Base-by-base conservation (phyloP, 2,113 vertebrate genomes). In the Bombycilla garrulus region DNA sequence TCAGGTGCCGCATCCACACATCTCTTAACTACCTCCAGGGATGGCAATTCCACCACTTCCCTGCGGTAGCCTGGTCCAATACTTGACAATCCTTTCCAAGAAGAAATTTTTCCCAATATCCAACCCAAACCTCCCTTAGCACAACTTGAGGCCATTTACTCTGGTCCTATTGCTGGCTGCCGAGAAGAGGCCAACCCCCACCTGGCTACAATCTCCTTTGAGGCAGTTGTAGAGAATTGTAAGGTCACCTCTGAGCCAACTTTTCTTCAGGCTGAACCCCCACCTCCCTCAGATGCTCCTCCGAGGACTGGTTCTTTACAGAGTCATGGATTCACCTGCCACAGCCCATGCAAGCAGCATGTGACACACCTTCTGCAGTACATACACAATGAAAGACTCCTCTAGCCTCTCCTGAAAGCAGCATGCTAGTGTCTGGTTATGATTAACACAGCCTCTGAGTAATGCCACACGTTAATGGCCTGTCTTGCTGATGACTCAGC, bases 371-470 rank as follows among this genome's bases (percentile, higher is more conserved):
- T 58, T 26, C 61, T 61, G 17, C n/a, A 50, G 71, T 9, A 50
- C 60, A 61, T 1, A 10, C 29, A 57, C 33, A 26, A 35, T 14
- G 23, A 0, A 36, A 81, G 64, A 23, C 58, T 90, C 60, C 38
- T 90, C 65, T 42, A 19, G 61, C 19, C 64, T 23, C 89, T 86
- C 60, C 57, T 89, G 90, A 91, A 92, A 69, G 42, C 64, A 74
- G 67, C 29, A 28, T 28, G 42, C 25, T 57, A 18, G 44, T 16
- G 26, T 86, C 89, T 96, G 86, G 57, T 91, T 88, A 18, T 80
- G 76, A 94, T 94, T 90, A 88, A 61, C 18, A 20, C 33, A 69
- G 81, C 38, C 45, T 54, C 5, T 92, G 65, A 92, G 58, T 78
- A 84, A 84, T 53, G 35, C 79, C 95, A 96, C 81, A 31, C 62